phyloP scores from a whole-genome alignment of 2,888 invertebrate genomes.

The Eupsilia transversa region DNA sequence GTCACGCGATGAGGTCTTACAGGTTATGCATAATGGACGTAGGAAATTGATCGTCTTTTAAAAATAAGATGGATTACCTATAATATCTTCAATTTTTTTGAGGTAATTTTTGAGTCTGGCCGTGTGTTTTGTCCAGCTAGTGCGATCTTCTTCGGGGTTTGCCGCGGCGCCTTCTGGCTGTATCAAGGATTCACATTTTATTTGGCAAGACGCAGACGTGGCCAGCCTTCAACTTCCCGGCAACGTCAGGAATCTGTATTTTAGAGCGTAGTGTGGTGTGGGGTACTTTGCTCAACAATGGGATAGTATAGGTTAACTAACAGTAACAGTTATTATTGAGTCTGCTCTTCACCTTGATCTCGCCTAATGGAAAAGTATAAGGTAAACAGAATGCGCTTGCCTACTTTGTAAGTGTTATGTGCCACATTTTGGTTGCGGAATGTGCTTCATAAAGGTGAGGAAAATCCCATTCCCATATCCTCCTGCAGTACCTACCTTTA shows the following conservation, averaged over 20 bases:
- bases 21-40: neutral
- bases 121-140: neutral
- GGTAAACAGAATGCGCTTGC: neutral
- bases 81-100: neutral
- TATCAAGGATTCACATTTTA: neutral
- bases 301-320: too few relatives aligned
- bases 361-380: neutral
- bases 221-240: neutral
- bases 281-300: neutral
- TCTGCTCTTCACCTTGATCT: neutral
- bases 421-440: neutral
- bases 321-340: neutral
- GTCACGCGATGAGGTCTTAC: constrained; percentile 17
- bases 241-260: neutral
- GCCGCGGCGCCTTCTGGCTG: neutral
- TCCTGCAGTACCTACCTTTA: neutral
- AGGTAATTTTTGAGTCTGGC: neutral
- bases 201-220: neutral
- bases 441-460: neutral
- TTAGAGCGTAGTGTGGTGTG: neutral
- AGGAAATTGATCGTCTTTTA: neutral
- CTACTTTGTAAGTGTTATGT: neutral
- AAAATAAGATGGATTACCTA: neutral
- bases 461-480: neutral
- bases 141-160: neutral